phyloP scores from a whole-genome alignment of 2,797 vertebrate genomes.

The Acanthis flammea region DNA sequence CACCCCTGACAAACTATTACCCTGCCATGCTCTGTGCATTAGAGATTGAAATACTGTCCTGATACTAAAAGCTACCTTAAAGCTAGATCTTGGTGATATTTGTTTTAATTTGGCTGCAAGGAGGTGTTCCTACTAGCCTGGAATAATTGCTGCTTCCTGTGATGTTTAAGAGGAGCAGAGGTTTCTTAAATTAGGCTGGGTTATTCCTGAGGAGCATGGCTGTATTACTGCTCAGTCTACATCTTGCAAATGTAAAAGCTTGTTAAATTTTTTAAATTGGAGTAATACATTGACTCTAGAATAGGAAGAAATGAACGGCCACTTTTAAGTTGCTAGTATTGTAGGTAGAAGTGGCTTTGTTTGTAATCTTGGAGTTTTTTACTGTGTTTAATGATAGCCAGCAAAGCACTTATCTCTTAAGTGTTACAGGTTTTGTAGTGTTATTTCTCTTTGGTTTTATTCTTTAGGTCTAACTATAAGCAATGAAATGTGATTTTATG shows the following conservation, averaged over 20 bases:
- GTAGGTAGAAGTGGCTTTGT: not conserved
- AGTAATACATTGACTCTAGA: not conserved
- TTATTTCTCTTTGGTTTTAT: not conserved
- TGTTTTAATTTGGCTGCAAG: not conserved
- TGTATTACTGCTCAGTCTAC: not conserved
- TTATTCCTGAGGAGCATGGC: not conserved
- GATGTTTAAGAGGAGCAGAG: not conserved
- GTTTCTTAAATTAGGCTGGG: not conserved
- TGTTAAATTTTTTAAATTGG: not conserved
- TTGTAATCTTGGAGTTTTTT: not conserved
- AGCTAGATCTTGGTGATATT: not conserved
- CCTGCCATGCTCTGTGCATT: accelerated
- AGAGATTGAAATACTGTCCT: not conserved
- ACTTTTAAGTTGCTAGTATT: not conserved
- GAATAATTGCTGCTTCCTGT: not conserved
- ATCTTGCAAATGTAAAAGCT: not conserved
- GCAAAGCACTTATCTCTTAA: not conserved
- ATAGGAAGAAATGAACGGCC: not conserved
- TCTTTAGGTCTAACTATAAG: not conserved
- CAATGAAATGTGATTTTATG: not conserved
- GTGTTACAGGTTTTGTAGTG: not conserved
- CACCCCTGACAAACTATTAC: not conserved
- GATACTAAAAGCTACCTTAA: not conserved
- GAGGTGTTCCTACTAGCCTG: not conserved
- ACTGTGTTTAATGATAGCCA: not conserved